Percentiles rank a stretch among this genome's conserved stretches.
Evolutionary conservation across 2,113 vertebrate species (phyloP).

Genomic region (Sterrhoptilus dennistouni): DNA sequence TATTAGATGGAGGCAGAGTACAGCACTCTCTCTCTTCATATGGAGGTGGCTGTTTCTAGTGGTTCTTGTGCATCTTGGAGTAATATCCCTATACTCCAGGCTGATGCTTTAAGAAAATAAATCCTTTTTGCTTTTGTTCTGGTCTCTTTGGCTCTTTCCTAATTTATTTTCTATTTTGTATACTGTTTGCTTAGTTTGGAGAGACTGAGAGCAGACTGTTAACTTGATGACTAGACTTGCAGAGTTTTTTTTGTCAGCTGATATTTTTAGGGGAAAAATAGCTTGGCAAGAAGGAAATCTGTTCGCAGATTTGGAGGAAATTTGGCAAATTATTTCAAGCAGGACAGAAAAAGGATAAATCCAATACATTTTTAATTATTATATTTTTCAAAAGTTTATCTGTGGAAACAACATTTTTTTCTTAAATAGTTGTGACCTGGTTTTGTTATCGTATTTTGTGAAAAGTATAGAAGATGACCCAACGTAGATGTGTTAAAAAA

Average conservation of each 20-base stretch:
- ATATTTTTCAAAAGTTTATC: neutral
- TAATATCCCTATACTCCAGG: neutral
- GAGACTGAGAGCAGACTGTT: neutral
- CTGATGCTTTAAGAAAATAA: neutral
- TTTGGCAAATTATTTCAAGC: conserved; percentile 33
- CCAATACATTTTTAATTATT: neutral
- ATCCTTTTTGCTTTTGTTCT: neutral
- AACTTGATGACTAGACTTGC: conserved; percentile 44
- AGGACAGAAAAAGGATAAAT: conserved; percentile 7
- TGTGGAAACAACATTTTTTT: neutral
- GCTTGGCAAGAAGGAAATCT: conserved; percentile 35
- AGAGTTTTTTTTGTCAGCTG: conserved; percentile 33
- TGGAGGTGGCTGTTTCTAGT: conserved; percentile 39
- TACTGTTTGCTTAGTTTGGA: conserved; percentile 9
- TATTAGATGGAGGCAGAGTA: conserved; percentile 47
- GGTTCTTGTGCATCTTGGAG: neutral
- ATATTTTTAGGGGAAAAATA: conserved; percentile 53
- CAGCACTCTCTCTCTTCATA: conserved; percentile 1
- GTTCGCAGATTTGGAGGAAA: conserved; percentile 6
- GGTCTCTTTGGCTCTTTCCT: neutral
- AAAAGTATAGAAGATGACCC: neutral
- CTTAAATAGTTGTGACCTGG: neutral
- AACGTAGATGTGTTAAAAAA: neutral
- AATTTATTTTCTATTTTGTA: conserved; percentile 10
- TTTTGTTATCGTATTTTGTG: neutral